Evolutionary conservation across 2,113 vertebrate species (phyloP).

Genomic region (Lota lota): DNA sequence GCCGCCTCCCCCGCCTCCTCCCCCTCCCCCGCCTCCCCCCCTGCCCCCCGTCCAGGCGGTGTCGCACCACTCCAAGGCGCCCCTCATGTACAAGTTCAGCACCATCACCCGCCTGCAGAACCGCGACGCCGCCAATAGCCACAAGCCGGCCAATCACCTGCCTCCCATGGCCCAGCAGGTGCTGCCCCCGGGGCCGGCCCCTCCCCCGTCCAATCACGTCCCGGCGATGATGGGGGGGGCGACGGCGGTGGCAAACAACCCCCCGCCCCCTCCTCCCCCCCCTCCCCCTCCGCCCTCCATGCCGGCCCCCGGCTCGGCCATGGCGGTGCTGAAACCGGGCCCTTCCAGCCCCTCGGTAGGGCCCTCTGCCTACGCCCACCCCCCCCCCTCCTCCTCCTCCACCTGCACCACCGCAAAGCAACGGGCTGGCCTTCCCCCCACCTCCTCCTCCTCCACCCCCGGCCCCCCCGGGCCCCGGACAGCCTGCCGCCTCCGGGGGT

Average conservation of each 20-base stretch:
- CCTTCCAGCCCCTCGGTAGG: constrained; percentile 64
- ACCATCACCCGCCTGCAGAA: constrained; percentile 85
- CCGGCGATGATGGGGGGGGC: constrained; percentile 24
- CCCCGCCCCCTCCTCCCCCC: constrained; percentile 75
- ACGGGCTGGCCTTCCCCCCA: constrained; percentile 67
- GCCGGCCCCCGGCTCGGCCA: constrained; percentile 80
- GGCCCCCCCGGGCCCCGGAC: constrained; percentile 16
- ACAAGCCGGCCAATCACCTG: constrained; percentile 22
- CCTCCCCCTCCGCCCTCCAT: constrained; percentile 69
- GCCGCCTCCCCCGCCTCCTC: constrained; percentile 50
- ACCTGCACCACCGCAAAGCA: constrained; percentile 39
- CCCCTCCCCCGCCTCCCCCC: constrained; percentile 67
- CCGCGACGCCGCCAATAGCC: constrained; percentile 46
- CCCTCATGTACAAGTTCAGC: constrained; percentile 85
- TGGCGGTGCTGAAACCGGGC: constrained; percentile 79
- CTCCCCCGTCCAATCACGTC: constrained; percentile 68
- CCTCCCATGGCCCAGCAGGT: constrained; percentile 37
- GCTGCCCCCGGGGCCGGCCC: constrained; percentile 36
- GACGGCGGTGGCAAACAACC: constrained; percentile 69
- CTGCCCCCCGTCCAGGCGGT: constrained; percentile 57
- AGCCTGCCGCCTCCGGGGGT: constrained; percentile 29
- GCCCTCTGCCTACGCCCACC: constrained; percentile 66
- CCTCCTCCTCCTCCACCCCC: constrained; percentile 64
- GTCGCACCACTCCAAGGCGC: constrained; percentile 70
- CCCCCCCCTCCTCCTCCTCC: constrained; percentile 44